Base-by-base conservation (phyloP, 2,888 invertebrate species). In the Thecocarcelia acutangulata region DNA sequence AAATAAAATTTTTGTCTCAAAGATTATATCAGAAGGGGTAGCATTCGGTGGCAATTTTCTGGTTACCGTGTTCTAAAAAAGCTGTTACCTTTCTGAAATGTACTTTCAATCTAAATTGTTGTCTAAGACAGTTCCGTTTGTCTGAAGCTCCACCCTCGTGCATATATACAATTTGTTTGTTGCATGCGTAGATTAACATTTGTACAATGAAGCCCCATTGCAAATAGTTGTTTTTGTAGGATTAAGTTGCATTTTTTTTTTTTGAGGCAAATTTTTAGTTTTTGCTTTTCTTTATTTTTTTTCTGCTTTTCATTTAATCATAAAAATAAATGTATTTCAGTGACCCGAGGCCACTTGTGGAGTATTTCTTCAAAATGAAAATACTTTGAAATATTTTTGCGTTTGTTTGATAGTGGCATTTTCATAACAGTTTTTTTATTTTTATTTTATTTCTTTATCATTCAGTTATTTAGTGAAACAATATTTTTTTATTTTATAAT, bases 141-240 rank as follows among this genome's bases (percentile, higher is more conserved):
- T n/a, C n/a, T 33, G 9, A 1, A 33, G 33, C 33, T 9, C 8
- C 15, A 8, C 42, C 24, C 66, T 73, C 52, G 61, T 33, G 13
- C 13, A 11, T n/a, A 48, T n/a, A n/a, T n/a, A 64, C 40, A 66
- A 48, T 74, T 74, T 48, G 33, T 73, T 75, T 46, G 21, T 66
- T 77, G 81, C 74, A 82, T 82, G 82, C 82, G 82, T 82, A 82
- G 52, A 64, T 78, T 50, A 82, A 56, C 44, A 70, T 58, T 63
- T 58, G 56, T 19, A 42, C 28, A 19, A 28, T 61, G 54, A 37
- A 59, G 61, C 58, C 42, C 28, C 17, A 50, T 40, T 46, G 59
- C 48, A 59, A 48, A 70, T 37, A 42, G 52, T 52, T 9, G 52
- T 44, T 54, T 6, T 33, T 44, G 19, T 54, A 21, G 40, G 3